A percentile compares a stretch with the other conserved stretches of the same genome.
Evolutionary conservation across 2,113 vertebrate species (phyloP).

Genomic region (Hippocampus zosterae): DNA sequence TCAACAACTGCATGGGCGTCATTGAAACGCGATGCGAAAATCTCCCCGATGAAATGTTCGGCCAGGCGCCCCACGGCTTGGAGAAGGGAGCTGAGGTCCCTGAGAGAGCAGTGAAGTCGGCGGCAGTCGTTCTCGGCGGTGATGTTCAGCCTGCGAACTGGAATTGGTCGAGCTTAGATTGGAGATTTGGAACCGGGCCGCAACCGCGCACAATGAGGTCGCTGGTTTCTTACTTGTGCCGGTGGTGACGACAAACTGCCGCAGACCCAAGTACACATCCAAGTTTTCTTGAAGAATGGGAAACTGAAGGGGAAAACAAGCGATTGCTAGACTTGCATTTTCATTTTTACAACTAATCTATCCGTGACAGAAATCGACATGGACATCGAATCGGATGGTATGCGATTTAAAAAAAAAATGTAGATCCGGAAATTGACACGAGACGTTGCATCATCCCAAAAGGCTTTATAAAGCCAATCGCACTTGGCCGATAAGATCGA

Average conservation of each 20-base stretch:
- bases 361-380: too few species aligned
- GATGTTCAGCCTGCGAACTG: conserved; percentile 91
- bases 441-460: neutral
- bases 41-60: conserved; percentile 90
- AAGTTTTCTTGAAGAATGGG: conserved; percentile 95
- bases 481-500: neutral
- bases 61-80: conserved; percentile 91
- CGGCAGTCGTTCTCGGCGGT: conserved; percentile 93
- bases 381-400: too few species aligned
- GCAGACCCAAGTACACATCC: conserved; percentile 93
- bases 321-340: neutral
- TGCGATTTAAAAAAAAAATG: too few species aligned
- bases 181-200: neutral
- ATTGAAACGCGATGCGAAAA: conserved; percentile 85
- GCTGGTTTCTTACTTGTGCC: conserved; percentile 78
- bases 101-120: conserved; percentile 88
- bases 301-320: conserved; percentile 72
- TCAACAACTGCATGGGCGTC: conserved; percentile 91
- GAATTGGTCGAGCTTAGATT: neutral
- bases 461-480: neutral
- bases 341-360: neutral
- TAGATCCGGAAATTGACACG: neutral
- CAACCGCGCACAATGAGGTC: neutral
- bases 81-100: conserved; percentile 92
- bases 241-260: conserved; percentile 88